Conservation (phyloP, 2,113 vertebrate genomes). For the Centropus bengalensis region DNA sequence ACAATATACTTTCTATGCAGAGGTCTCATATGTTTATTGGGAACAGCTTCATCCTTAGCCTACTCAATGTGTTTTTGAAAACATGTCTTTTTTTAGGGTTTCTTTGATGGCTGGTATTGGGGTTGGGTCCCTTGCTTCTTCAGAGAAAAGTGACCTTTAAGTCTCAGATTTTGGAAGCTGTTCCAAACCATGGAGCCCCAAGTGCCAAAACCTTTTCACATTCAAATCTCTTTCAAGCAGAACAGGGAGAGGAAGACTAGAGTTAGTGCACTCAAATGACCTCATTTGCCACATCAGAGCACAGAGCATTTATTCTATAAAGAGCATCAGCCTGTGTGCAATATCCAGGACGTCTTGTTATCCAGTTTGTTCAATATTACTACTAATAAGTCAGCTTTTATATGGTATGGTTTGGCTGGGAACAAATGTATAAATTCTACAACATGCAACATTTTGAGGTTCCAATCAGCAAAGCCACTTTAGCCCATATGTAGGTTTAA, state of each 20-base stretch:
- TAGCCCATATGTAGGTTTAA: not conserved
- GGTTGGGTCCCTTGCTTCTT: constrained; percentile 19
- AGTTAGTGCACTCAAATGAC: constrained; percentile 62
- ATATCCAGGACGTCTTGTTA: constrained; percentile 21
- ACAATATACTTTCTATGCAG: not conserved
- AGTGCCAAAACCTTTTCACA: constrained; percentile 67
- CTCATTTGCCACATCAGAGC: constrained; percentile 71
- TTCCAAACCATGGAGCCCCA: constrained; percentile 45
- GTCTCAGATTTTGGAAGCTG: not conserved
- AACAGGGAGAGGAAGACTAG: constrained; percentile 37
- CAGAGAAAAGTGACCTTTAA: constrained; percentile 64
- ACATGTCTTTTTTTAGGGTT: not conserved
- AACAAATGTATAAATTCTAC: constrained; percentile 4
- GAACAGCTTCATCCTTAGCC: not conserved
- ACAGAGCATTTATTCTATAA: constrained; percentile 51
- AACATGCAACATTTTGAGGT: not conserved
- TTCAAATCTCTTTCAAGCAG: constrained; percentile 65
- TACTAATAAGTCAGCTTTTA: constrained; percentile 16
- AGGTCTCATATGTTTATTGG: not conserved
- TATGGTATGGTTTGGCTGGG: constrained; percentile 31
- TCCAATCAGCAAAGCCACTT: constrained; percentile 2
- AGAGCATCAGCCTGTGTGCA: constrained; percentile 37
- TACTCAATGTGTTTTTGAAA: not conserved
- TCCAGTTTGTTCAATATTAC: constrained; percentile 21
- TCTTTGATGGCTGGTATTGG: constrained; percentile 45